These are phyloP conservation scores for Apoda limacodes DNA, from an alignment of 2,888 invertebrate species.

Conservation along the genomic window DNA sequence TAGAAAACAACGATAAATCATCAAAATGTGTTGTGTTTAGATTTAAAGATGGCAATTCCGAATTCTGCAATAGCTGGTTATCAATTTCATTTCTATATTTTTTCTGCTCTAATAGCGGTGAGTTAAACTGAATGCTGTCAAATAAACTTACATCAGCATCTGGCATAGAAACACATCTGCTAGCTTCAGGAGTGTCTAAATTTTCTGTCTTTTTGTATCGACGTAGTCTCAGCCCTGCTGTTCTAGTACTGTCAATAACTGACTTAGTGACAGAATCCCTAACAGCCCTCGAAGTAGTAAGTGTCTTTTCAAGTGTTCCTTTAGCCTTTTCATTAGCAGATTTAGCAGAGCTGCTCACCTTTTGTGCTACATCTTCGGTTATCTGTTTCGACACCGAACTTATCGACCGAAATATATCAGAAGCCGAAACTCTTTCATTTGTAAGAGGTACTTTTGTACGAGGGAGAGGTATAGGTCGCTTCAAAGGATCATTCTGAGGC, in stretches of 20 bases:
- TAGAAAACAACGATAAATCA: slow-evolving; percentile 47
- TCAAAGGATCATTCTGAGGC: slow-evolving; percentile 32
- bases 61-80: slow-evolving; percentile 24
- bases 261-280: slow-evolving; percentile 69
- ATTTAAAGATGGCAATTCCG: slow-evolving; percentile 38
- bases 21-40: slow-evolving; percentile 43
- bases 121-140: slow-evolving; percentile 74
- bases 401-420: slow-evolving; percentile 58
- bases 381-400: slow-evolving; percentile 69
- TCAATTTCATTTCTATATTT: slow-evolving; percentile 31
- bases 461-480: slow-evolving; percentile 67
- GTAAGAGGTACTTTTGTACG: slow-evolving; percentile 43
- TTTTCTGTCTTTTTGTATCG: slow-evolving; percentile 35
- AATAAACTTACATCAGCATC: slow-evolving; percentile 69
- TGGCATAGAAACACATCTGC: slow-evolving; percentile 69
- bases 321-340: slow-evolving; percentile 53
- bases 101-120: slow-evolving; percentile 65
- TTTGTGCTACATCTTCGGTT: slow-evolving; percentile 65
- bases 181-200: slow-evolving; percentile 28
- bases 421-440: slow-evolving; percentile 43
- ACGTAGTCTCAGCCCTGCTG: slow-evolving; percentile 54
- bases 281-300: slow-evolving; percentile 59
- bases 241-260: slow-evolving; percentile 73
- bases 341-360: slow-evolving; percentile 55
- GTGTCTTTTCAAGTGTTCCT: slow-evolving; percentile 56